Evolutionary conservation across 2,888 invertebrate genomes (phyloP), one percentile per base, ranked within the genome.

Genomic region (Drosophila imparisetae): DNA sequence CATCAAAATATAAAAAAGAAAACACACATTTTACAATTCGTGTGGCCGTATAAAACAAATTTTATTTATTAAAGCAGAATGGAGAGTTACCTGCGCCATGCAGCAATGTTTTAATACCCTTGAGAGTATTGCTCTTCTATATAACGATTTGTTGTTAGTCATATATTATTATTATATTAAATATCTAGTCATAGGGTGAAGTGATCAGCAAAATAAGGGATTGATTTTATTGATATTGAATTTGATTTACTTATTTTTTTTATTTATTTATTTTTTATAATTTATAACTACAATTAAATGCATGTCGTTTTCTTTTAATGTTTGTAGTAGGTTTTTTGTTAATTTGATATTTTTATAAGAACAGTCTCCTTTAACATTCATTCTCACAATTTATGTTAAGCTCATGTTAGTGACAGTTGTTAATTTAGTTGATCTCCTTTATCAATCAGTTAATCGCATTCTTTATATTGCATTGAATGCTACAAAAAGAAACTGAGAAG

Each of bases 1-100:
- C 10, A 53, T 52, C 40, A 36, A 40, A 30, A 30, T 32, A 60
- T 15, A 53, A 73, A 59, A 79, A 53, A 49, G 34, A 55, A 66
- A 55, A 62, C 36, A 29, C 58, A 10, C 21, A 48, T 30, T 65
- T 74, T 60, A 53, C 50, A 73, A 53, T 50, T 62, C 65, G 24
- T 42, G 69, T 50, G 49, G 32, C 57, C 45, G 27, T 49, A 62
- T 45, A 58, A 58, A 72, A 71, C 66, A 79, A 69, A 79, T 67
- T 57, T 64, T 64, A 79, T 80, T 76, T 66, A 76, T 71, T 72
- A 59, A 67, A 70, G 18, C 49, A 18, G 18, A 55, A 55, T 13
- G 6, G 15, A 21, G 29, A n/a, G 5, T 5, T 29, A 24, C 34
- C 29, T 55, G 30, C 53, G 18, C 34, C 5, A 8, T 34, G 54